phyloP scores from a whole-genome alignment of 2,113 vertebrate species.

The Phylloscopus trochilus region DNA sequence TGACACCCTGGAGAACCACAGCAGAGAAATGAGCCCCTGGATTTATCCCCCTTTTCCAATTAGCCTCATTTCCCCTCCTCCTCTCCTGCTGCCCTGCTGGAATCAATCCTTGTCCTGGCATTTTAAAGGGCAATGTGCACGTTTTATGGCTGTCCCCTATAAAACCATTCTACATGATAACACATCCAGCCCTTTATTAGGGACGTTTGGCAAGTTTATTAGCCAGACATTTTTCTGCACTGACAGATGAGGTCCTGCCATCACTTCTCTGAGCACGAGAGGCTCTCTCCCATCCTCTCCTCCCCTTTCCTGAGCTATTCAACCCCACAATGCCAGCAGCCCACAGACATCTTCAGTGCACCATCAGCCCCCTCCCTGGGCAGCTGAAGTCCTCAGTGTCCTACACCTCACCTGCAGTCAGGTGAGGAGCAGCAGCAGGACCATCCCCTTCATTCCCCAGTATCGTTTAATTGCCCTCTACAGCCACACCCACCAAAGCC shows the following conservation, averaged over 20 bases:
- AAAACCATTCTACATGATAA: constrained; percentile 67
- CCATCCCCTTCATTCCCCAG: background rate
- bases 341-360: background rate
- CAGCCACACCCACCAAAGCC: background rate
- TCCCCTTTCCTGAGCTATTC: background rate
- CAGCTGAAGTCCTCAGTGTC: background rate
- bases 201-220: constrained; percentile 66
- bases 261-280: background rate
- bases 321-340: rapidly evolving
- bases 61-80: constrained; percentile 42
- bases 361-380: background rate
- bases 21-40: constrained; percentile 11
- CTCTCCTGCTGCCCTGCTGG: background rate
- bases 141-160: constrained; percentile 56
- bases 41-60: constrained; percentile 59
- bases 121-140: constrained; percentile 68
- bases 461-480: background rate
- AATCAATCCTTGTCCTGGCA: constrained; percentile 63
- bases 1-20: background rate
- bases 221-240: constrained; percentile 45
- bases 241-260: constrained; percentile 60
- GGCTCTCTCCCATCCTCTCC: background rate
- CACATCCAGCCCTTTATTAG: constrained; percentile 66
- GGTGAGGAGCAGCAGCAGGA: background rate
- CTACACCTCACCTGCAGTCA: background rate